Evolutionary conservation across 2,888 invertebrate species (phyloP).

Genomic region (Trissolcus japonicus): DNA sequence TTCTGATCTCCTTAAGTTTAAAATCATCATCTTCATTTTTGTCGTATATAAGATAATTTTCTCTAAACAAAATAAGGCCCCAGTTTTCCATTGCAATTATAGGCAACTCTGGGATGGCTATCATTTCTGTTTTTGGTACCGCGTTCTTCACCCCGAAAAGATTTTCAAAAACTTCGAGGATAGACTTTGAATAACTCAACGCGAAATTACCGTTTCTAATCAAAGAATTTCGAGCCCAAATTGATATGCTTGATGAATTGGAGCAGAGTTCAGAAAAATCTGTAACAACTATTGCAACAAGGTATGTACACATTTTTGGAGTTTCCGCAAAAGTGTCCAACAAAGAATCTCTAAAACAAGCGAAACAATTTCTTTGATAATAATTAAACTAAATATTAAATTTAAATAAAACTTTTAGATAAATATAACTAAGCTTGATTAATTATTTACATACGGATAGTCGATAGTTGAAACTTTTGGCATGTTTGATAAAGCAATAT

Average conservation of each 20-base stretch:
- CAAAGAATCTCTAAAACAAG: slow-evolving; percentile 25
- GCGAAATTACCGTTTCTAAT: slow-evolving; percentile 36
- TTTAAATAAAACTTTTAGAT: neutral
- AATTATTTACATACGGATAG: slow-evolving; percentile 2
- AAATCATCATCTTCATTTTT: slow-evolving; percentile 76
- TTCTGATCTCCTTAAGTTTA: slow-evolving; percentile 81
- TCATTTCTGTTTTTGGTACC: slow-evolving; percentile 88
- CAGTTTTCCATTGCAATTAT: slow-evolving; percentile 54
- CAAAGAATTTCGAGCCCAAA: slow-evolving; percentile 36
- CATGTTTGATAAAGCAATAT: slow-evolving; percentile 87
- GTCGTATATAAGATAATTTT: slow-evolving; percentile 65
- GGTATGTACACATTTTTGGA: slow-evolving; percentile 94
- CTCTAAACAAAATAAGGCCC: slow-evolving; percentile 77
- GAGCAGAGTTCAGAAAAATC: slow-evolving; percentile 79
- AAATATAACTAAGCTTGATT: neutral
- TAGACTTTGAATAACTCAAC: slow-evolving; percentile 13
- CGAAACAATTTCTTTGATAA: no score
- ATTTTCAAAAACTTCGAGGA: slow-evolving; percentile 22
- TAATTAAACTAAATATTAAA: neutral
- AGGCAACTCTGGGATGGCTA: slow-evolving; percentile 52
- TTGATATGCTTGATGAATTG: slow-evolving; percentile 14
- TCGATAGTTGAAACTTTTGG: slow-evolving; percentile 71
- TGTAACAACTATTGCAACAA: slow-evolving; percentile 89
- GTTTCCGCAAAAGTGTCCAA: slow-evolving; percentile 84
- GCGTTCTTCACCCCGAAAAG: slow-evolving; percentile 77